Base-by-base conservation (phyloP, 2,888 invertebrate species). In the Gortyna flavago region DNA sequence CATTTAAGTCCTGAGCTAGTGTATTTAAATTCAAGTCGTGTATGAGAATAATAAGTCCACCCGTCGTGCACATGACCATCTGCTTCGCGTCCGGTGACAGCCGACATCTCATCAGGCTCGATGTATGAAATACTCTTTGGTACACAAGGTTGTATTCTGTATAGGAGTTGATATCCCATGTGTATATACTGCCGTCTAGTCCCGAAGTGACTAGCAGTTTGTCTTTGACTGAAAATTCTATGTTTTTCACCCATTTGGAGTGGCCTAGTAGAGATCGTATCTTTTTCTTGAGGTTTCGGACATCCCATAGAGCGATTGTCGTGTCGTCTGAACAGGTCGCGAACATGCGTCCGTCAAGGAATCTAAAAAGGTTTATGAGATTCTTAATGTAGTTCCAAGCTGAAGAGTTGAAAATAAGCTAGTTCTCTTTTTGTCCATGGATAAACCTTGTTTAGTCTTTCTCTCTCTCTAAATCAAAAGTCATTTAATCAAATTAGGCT, bases 241-340 rank as follows among this genome's bases (percentile, higher is more conserved):
- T 99, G 94, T 99, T 99, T 94, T 99, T 99, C 68, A 99, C 99
- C 99, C 99, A 99, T 95, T 99, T 99, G 0, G 98, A 98, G 94
- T 99, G 99, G 0, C 99, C 99, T 81, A 97, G 97, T 18, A 99
- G 96, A 25, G 98, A 98, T 79, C 98, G 97, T 78, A 98, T 97
- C 90, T 98, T 98, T 77, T 97, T 97, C 90, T 98, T 98, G 73
- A 99, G 95, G 93, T 98, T 98, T 74, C 99, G 97, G n/a, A 98
- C 97, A 93, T 99, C 99, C 99, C 99, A 99, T 69, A 99, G 93
- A 54, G 98, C 99, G 68, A 99, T 98, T 8, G 99, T 99, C 29
- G 98, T 98, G 93, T 99, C 99, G 93, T 99, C 99, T 0, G 99
- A 99, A 92, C 99, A 99, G 0, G 99, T 99, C 0, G 99, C 99